These are phyloP conservation scores for Lithobius niger DNA, from an alignment of 1,140 invertebrate species.

Conservation along the genomic window DNA sequence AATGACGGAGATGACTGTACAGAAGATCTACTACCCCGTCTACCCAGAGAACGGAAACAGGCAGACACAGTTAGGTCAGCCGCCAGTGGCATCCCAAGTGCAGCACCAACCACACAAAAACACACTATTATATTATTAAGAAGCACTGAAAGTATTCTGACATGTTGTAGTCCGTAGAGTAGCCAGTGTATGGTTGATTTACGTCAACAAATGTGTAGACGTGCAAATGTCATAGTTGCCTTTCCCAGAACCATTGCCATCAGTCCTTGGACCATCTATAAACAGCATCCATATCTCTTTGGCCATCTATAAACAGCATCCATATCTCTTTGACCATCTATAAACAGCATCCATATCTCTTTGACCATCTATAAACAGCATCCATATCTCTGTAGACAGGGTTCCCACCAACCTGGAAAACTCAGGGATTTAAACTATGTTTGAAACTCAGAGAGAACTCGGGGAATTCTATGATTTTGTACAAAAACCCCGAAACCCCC, in stretches of 20 bases:
- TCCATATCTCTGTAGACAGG: no score
- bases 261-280: background rate
- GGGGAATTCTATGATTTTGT: no score
- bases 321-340: background rate
- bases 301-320: no score
- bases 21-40: conserved; percentile 11
- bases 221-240: background rate
- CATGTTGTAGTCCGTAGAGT: background rate
- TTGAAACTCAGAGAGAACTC: no score
- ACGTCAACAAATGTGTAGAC: no score
- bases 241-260: background rate
- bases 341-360: no score
- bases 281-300: no score
- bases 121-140: background rate
- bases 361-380: no score
- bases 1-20: conserved; percentile 9
- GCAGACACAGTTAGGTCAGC: conserved; percentile 6
- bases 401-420: no score
- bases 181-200: no score
- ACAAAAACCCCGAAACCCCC: no score
- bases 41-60: conserved; percentile 8
- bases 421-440: no score
- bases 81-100: background rate
- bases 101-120: background rate
- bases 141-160: background rate